Conservation (phyloP, 2,888 invertebrate genomes). For the Empis stercorea region DNA sequence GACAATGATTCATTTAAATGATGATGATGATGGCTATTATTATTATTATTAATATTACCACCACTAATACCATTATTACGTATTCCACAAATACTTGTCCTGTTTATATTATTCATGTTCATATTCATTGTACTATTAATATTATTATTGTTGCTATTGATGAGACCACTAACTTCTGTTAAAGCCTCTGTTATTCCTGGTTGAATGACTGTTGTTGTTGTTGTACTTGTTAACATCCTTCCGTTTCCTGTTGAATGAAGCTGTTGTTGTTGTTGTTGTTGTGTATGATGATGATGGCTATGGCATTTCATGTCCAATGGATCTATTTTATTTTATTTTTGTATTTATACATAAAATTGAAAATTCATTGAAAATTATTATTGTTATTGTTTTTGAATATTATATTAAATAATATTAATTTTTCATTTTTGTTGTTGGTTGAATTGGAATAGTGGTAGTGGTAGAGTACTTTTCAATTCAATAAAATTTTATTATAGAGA, state of each 20-base stretch:
- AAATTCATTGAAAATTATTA: conserved; percentile 23
- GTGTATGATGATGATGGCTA: conserved; percentile 18
- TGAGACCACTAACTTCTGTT: conserved; percentile 18
- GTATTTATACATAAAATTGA: too few species aligned
- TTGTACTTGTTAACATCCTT: conserved; percentile 36
- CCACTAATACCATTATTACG: conserved; percentile 8
- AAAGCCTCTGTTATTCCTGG: conserved; percentile 16
- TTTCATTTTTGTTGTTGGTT: too few species aligned
- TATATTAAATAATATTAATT: too few species aligned
- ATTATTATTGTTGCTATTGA: conserved; percentile 15
- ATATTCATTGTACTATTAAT: conserved; percentile 10
- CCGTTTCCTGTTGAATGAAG: conserved; percentile 32
- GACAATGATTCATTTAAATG: conserved; percentile 8
- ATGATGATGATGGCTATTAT: conserved; percentile 5
- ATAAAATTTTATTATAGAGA: too few species aligned
- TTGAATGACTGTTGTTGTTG: conserved; percentile 17
- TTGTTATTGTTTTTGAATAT: background rate
- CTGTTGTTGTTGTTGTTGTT: conserved; percentile 20
- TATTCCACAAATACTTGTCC: conserved; percentile 6
- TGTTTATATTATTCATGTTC: conserved; percentile 12
- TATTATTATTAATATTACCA: conserved; percentile 6
- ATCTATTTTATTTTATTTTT: conserved; percentile 24
- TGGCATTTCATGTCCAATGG: conserved; percentile 35
- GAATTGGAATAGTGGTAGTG: too few species aligned
- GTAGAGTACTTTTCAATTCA: too few species aligned